Evolutionary conservation across 2,797 vertebrate species (phyloP).

Genomic region (Silurus aristotelis): DNA sequence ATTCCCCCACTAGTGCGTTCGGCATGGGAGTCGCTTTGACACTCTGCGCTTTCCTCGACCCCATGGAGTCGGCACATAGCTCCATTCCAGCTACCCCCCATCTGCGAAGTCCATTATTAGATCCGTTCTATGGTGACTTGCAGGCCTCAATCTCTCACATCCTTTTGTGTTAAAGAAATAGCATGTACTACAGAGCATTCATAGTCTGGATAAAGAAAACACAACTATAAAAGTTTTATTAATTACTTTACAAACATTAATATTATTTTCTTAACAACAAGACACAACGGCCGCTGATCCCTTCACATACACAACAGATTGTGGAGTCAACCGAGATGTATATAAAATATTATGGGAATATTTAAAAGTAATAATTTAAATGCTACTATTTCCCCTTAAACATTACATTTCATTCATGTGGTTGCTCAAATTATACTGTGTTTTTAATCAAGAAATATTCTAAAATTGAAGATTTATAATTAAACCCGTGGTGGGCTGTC

Average conservation of each 20-base stretch:
- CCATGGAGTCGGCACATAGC: slow-evolving; percentile 67
- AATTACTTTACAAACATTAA: not conserved
- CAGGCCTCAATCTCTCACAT: slow-evolving; percentile 28
- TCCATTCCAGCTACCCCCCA: slow-evolving; percentile 71
- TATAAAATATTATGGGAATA: not conserved
- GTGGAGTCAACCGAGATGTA: not conserved
- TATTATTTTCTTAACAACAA: too few species aligned
- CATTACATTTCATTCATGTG: too few species aligned
- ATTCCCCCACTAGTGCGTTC: slow-evolving; percentile 76
- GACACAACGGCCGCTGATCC: too few species aligned
- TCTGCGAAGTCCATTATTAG: slow-evolving; percentile 77
- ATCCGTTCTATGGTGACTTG: slow-evolving; percentile 68
- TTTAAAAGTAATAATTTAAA: too few species aligned
- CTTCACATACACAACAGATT: too few species aligned
- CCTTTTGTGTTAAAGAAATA: slow-evolving; percentile 41
- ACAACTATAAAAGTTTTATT: too few species aligned
- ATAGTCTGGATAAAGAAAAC: not conserved
- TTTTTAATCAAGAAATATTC: not conserved
- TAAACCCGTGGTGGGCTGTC: not conserved
- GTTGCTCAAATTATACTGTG: not conserved
- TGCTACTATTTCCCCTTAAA: too few species aligned
- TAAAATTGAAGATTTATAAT: not conserved
- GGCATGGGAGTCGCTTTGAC: slow-evolving; percentile 77
- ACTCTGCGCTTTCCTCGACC: slow-evolving; percentile 62
- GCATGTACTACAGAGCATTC: not conserved